Conservation (phyloP, 2,113 vertebrate genomes). For the Pristiophorus japonicus region DNA sequence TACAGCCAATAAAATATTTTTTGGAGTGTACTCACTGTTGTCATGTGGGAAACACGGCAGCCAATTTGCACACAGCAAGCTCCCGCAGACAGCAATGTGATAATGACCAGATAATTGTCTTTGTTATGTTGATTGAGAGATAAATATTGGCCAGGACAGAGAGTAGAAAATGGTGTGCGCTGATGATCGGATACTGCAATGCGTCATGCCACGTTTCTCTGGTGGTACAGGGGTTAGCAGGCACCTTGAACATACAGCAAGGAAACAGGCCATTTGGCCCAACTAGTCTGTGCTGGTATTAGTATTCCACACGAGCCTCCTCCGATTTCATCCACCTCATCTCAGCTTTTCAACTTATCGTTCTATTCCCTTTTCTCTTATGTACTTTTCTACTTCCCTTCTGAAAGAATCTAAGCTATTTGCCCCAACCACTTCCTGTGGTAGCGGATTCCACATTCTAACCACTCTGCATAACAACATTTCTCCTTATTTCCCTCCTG, state of each 20-base stretch:
- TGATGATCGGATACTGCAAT: not conserved
- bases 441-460: not conserved
- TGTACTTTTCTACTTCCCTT: not conserved
- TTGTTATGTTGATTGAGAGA: too few species aligned
- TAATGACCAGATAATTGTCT: too few species aligned
- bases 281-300: not conserved
- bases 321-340: not conserved
- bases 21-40: too few species aligned
- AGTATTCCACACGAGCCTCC: too few species aligned
- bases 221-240: not conserved
- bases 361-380: not conserved
- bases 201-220: not conserved
- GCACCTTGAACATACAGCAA: not conserved
- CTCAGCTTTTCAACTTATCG: not conserved
- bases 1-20: too few species aligned
- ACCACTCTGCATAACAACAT: not conserved
- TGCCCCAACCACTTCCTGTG: not conserved
- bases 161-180: not conserved
- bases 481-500: not conserved
- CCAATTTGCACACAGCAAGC: too few species aligned
- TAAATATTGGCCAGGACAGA: too few species aligned
- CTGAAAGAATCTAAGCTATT: not conserved
- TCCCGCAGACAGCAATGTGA: too few species aligned
- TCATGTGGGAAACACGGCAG: too few species aligned
- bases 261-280: not conserved